Evolutionary conservation across 1,140 invertebrate genomes (phyloP), one percentile per base, ranked within the genome.

Genomic region (Holcopasites calliopsidis): DNA sequence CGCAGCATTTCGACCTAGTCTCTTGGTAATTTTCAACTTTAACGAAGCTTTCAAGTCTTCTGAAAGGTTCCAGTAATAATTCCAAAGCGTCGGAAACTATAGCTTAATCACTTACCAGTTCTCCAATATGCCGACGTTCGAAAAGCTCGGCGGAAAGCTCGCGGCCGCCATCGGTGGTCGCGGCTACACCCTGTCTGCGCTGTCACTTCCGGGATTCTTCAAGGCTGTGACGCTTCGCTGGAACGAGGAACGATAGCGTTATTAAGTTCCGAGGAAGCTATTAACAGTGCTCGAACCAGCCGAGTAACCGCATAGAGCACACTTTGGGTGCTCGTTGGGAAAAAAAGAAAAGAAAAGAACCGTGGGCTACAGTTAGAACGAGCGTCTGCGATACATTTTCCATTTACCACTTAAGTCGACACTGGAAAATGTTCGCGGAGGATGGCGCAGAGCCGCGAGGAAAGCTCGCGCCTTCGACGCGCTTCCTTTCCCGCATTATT

Each of bases 101-200:
- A 64, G 60, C 50, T 38, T 13, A 40, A 42, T 81, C 64, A 91
- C 90, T 91, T 78, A 91, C 90, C 90, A 90, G 84, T 91, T 91
- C 81, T 91, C 90, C 70, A 91, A 86, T 71, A 91, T 86, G 85
- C 89, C 87, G 83, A 91, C 89, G 88, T 90, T 91, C 58, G 86
- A 85, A 79, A 91, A 91, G 85, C 88, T 90, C 64, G 89, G 88
- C 64, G 89, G 89, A 85, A 91, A 91, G 84, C 89, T 91, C 85
- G 90, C 89, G 87, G 89, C 87, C 85, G 90, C 90, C 90, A 91
- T 91, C 82, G 87, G 84, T 84, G 79, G 72, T 88, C 78, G 85
- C 86, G 85, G 85, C 82, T 87, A 79, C 86, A 77, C 82, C 82
- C 82, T 84, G 64, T 62, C 84, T 66, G 76, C 82, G 80, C 64